Base-by-base conservation (phyloP, 2,797 vertebrate species). In the Chanos chanos region DNA sequence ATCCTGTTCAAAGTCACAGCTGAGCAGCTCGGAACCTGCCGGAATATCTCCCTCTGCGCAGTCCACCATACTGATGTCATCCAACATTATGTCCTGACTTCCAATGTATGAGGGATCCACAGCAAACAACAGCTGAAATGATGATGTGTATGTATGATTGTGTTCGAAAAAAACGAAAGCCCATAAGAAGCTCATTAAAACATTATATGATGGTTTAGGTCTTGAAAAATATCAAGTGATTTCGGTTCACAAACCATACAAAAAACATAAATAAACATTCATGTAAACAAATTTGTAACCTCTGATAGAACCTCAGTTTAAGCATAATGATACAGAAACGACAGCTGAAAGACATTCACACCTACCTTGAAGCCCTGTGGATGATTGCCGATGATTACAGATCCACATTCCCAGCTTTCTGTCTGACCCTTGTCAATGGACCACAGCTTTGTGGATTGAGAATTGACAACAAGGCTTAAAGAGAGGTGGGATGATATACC, bases 1-100 rank as follows among this genome's bases (percentile, higher is more conserved):
- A 64, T 86, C 74, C 0, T 52, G 61, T 47, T 90, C 85, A 81
- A 90, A 91, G 71, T 86, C 75, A 70, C 89, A 91, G 7, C 83
- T 82, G 16, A 90, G 86, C 24, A 44, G 70, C 9, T 85, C 70
- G 3, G 81, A 83, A 15, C 69, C 85, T 16, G 65, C n/a, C 10
- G 88, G 89, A 16, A 85, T 7, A 5, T 88, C 84, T 33, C 61
- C 79, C 12, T 85, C 79, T 31, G 43, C 61, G 69, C 89, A 91
- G 71, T 74, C 36, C 3, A 75, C 73, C 66, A 91, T 81, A 4
- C 0, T 55, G 49, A 90, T 72, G 44, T 91, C 88, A 47, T 91
- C 89, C 66, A 91, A 43, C 78, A 88, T 83, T 3, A 86, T 24
- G 4, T 86, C 70, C 1, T 6, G 43, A 1, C 0, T 0, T 4